These are phyloP conservation scores for Copidosoma floridanum DNA, from an alignment of 1,140 invertebrate species.

Conservation along the genomic window DNA sequence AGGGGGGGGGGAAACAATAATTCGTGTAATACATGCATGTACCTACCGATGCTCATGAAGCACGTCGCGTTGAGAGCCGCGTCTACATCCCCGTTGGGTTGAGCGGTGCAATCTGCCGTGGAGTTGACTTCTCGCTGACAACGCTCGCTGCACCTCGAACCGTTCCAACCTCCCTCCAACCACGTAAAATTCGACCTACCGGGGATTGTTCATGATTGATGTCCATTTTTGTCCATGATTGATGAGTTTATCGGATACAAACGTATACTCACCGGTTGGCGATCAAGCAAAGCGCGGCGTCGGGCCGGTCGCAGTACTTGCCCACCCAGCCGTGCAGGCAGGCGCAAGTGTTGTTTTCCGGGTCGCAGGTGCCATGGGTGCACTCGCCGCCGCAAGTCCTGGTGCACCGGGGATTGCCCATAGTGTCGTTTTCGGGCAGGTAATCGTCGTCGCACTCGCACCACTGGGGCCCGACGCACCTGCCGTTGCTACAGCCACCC, in stretches of 20 bases:
- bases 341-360: constrained; percentile 7
- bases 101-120: constrained; percentile 1
- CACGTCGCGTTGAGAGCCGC: constrained; percentile 6
- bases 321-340: constrained; percentile 36
- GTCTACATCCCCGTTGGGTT: not conserved
- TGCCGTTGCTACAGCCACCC: constrained; percentile 34
- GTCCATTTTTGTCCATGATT: no score
- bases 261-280: no score
- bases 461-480: constrained; percentile 35
- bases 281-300: constrained; percentile 13
- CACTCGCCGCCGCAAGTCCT: constrained; percentile 30
- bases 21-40: not conserved
- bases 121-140: not conserved
- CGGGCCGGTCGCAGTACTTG: constrained; percentile 24
- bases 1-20: not conserved
- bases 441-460: constrained; percentile 38
- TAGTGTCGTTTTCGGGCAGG: constrained; percentile 3
- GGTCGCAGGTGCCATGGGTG: not conserved
- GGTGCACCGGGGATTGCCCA: constrained; percentile 24
- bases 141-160: constrained; percentile 3
- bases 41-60: constrained; percentile 28
- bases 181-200: not conserved
- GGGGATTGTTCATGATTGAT: no score
- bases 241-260: no score
- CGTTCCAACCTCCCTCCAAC: constrained; percentile 7